phyloP scores from a whole-genome alignment of 2,888 invertebrate species.

The Torymus tubicola region DNA sequence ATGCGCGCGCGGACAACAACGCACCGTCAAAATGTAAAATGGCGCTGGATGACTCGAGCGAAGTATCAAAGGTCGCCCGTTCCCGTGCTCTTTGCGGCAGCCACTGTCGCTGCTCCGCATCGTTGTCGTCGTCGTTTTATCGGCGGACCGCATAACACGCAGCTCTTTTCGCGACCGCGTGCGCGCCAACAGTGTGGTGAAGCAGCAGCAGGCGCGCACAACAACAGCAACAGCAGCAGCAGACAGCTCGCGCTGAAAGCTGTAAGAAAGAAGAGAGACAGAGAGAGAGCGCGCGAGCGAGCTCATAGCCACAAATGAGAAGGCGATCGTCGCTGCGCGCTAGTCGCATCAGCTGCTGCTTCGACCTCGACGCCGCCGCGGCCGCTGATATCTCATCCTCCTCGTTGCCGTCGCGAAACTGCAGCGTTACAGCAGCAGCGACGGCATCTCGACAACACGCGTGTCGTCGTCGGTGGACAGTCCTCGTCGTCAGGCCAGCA shows the following conservation, averaged over 20 bases:
- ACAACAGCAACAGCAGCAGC: too few species aligned
- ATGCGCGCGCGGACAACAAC: neutral
- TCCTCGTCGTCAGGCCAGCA: constrained; percentile 10
- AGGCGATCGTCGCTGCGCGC: constrained; percentile 1
- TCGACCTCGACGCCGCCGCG: too few species aligned
- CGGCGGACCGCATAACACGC: neutral
- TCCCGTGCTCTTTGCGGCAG: neutral
- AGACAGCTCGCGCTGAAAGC: too few species aligned
- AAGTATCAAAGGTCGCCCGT: constrained; percentile 70
- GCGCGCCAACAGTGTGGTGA: too few species aligned
- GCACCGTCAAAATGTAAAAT: constrained; percentile 64
- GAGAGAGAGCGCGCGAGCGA: too few species aligned
- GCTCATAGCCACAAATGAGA: constrained; percentile 3
- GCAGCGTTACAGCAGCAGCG: neutral
- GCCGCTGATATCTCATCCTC: neutral
- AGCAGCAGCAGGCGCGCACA: too few species aligned
- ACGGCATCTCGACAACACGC: neutral
- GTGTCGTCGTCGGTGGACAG: neutral
- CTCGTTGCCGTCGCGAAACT: neutral
- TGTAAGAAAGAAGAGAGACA: too few species aligned
- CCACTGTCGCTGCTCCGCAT: constrained; percentile 5
- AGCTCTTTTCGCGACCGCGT: neutral
- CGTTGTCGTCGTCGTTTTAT: constrained; percentile 7
- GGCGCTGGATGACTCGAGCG: constrained; percentile 72
- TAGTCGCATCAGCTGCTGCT: neutral